Evolutionary conservation across 2,113 vertebrate species (phyloP).

Genomic region (Myodes glareolus): DNA sequence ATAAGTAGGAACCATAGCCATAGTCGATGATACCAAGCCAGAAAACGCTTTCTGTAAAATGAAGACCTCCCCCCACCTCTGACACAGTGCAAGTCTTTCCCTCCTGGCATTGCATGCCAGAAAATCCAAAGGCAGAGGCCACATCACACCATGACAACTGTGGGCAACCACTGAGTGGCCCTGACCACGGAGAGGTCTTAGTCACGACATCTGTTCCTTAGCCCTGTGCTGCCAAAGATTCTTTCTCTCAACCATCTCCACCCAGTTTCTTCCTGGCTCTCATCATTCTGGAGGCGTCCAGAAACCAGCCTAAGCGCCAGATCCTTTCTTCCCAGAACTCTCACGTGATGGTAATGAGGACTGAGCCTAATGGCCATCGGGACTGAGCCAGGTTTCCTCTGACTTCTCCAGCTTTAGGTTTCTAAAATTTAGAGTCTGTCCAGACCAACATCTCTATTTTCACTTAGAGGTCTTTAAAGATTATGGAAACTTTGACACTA

Average conservation of each 20-base stretch:
- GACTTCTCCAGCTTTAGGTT: neutral
- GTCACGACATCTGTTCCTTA: accelerated
- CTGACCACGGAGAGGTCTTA: neutral
- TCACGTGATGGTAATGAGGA: neutral
- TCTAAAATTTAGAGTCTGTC: neutral
- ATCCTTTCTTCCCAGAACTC: neutral
- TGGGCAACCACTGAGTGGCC: neutral
- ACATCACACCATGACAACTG: no score
- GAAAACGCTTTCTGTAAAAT: neutral
- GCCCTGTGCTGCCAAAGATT: accelerated
- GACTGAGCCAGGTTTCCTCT: neutral
- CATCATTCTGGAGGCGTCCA: accelerated
- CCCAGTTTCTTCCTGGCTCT: neutral
- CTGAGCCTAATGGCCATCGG: neutral
- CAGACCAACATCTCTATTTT: constrained; percentile 30
- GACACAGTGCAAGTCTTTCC: neutral
- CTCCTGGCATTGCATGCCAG: neutral
- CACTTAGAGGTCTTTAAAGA: constrained; percentile 14
- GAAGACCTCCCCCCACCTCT: neutral
- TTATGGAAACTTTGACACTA: constrained; percentile 55
- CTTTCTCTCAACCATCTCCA: neutral
- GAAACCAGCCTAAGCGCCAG: neutral
- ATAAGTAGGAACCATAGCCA: accelerated
- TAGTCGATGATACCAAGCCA: neutral
- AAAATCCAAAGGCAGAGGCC: neutral